Evolutionary conservation across 2,797 vertebrate genomes (phyloP).

Genomic region (Sphenodon punctatus): DNA sequence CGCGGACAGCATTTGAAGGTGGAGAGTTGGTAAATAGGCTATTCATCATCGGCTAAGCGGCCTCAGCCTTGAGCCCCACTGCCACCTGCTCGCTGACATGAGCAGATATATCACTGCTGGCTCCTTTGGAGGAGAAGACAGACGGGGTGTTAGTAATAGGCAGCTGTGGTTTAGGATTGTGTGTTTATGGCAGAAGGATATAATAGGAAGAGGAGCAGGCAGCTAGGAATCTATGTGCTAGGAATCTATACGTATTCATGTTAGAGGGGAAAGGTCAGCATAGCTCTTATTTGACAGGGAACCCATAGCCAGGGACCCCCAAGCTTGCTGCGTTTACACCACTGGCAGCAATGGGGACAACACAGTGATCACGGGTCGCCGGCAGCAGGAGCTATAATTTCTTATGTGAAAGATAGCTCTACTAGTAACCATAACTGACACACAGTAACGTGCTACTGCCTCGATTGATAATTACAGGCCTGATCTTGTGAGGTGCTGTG

Average conservation of each 20-base stretch:
- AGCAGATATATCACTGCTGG: slow-evolving; percentile 4
- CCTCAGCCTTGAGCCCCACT: slow-evolving; percentile 29
- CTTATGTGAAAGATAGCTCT: too few species aligned
- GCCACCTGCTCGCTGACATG: slow-evolving; percentile 15
- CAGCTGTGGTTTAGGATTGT: background rate
- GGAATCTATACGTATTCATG: fast-evolving
- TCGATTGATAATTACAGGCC: background rate
- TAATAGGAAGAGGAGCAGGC: background rate
- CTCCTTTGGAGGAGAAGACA: background rate
- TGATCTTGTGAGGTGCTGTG: background rate
- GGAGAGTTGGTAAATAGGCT: slow-evolving; percentile 32
- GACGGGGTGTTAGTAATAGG: background rate
- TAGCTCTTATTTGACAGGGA: too few species aligned
- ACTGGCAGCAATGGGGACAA: too few species aligned
- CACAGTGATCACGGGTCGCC: too few species aligned
- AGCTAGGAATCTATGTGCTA: background rate
- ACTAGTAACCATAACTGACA: background rate
- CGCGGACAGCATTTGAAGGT: slow-evolving; percentile 13
- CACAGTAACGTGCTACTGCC: background rate
- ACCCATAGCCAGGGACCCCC: too few species aligned
- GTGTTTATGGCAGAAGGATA: background rate
- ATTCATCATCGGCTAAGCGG: slow-evolving; percentile 29
- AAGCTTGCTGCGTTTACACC: too few species aligned
- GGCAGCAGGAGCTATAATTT: too few species aligned
- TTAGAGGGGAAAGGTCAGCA: fast-evolving